Evolutionary conservation across 2,888 invertebrate genomes (phyloP).

Genomic region (Odontothrips loti): DNA sequence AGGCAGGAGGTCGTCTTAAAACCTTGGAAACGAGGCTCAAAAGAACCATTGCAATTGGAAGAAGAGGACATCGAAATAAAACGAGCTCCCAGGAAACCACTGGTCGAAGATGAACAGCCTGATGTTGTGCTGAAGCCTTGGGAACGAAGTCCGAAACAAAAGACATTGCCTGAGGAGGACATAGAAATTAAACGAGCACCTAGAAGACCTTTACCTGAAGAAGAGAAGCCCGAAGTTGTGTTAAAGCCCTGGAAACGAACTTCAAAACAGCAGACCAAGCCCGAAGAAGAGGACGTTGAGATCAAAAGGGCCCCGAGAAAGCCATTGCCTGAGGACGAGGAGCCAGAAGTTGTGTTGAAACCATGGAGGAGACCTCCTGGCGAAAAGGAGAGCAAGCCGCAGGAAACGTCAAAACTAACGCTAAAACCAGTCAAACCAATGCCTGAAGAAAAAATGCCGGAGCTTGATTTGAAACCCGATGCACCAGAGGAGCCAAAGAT

Average conservation of each 20-base stretch:
- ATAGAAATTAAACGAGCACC: conserved; percentile 38
- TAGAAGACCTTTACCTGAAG: conserved; percentile 42
- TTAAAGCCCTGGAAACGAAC: conserved; percentile 35
- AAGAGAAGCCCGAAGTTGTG: conserved; percentile 40
- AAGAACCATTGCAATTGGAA: conserved; percentile 36
- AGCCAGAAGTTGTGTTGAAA: not conserved
- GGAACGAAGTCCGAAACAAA: conserved; percentile 37
- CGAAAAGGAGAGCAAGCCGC: conserved; percentile 35
- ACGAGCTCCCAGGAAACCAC: conserved; percentile 35
- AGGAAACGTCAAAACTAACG: not conserved
- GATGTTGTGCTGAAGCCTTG: conserved; percentile 23
- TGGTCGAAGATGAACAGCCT: conserved; percentile 37
- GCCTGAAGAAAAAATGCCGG: conserved; percentile 37
- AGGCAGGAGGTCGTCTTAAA: conserved; percentile 39
- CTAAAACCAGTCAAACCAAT: conserved; percentile 35
- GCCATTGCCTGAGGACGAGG: conserved; percentile 38
- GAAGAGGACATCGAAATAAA: not conserved
- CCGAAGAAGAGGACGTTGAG: not conserved
- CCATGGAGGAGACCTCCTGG: conserved; percentile 33
- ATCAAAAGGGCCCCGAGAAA: conserved; percentile 33
- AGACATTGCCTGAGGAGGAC: conserved; percentile 41
- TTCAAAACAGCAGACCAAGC: conserved; percentile 36
- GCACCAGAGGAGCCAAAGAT: too few relatives aligned
- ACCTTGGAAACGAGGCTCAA: conserved; percentile 33
- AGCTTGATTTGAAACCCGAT: too few relatives aligned